Base-by-base conservation (phyloP, 2,797 vertebrate genomes). In the Saxicola maurus region DNA sequence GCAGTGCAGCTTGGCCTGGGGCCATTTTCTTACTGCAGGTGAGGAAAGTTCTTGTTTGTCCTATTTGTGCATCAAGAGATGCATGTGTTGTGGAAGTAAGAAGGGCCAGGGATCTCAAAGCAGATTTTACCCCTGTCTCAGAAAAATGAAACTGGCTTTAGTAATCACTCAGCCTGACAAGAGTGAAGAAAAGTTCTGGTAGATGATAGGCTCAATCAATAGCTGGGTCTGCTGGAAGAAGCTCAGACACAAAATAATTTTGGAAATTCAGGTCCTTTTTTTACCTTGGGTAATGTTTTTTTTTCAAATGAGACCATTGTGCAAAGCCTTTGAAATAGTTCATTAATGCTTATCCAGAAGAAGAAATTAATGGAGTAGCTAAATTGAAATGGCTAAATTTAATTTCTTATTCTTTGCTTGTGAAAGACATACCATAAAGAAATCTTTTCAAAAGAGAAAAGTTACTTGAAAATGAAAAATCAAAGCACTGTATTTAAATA, bases 11-110 rank as follows among this genome's bases (percentile, higher is more conserved):
- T 96, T 20, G 98, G 98, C 60, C 92, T 99, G 45, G 98, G 98
- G n/a, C 97, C 98, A 0, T 98, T 99, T 11, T 80, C 98, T 40
- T 99, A 96, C 96, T 99, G 99, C 98, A 98, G 99, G 99, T 99
- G 88, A 96, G 96, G 69, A 88, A 82, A 69, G 40, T 42, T 82
- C 43, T 40, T 1, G 0, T 60, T 79, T 86, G 6, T 17, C 9
- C 48, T 24, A 6, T 25, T 33, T 78, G 31, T 42, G 55, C 57
- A 57, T 27, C 9, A 30, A 48, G 53, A 31, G 38, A 14, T 9
- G 24, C 25, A 18, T 14, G 49, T 9, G 8, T 16, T 53, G 12
- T 20, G 51, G 37, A 72, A 87, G 49, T 17, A 7, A 45, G 61
- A 56, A 89, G 14, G 10, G 30, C 5, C 24, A 57, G 25, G 27